Conservation (phyloP, 2,113 vertebrate species). For the Sinosuthora webbiana region DNA sequence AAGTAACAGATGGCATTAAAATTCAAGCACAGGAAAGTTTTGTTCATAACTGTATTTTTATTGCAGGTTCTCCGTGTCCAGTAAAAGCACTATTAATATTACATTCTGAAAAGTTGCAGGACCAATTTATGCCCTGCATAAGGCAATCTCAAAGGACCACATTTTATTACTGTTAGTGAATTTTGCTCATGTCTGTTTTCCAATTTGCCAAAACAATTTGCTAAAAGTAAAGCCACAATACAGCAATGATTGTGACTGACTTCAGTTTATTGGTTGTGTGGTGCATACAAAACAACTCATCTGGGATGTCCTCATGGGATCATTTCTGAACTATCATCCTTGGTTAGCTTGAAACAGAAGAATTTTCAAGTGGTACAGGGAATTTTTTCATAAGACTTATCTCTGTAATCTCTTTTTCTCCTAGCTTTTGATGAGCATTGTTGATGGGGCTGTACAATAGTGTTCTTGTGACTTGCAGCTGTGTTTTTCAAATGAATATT, state of each 20-base stretch:
- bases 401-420: not conserved
- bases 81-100: not conserved
- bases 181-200: not conserved
- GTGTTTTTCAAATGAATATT: conserved; percentile 62
- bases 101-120: not conserved
- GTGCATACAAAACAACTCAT: not conserved
- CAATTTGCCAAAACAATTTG: not conserved
- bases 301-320: not conserved
- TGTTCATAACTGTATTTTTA: not conserved
- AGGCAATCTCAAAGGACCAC: not conserved
- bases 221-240: not conserved
- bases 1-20: not conserved
- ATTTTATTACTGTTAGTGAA: not conserved
- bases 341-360: not conserved
- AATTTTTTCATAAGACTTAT: not conserved
- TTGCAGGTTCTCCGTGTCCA: not conserved
- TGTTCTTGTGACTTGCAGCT: conserved; percentile 54
- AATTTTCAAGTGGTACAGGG: not conserved
- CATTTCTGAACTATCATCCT: not conserved
- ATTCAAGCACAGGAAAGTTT: not conserved
- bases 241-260: not conserved
- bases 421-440: conserved; percentile 3
- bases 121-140: not conserved
- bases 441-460: conserved; percentile 34
- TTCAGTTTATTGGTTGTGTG: not conserved